Conservation (phyloP, 1,140 invertebrate species). For the Trialeurodes vaporariorum region DNA sequence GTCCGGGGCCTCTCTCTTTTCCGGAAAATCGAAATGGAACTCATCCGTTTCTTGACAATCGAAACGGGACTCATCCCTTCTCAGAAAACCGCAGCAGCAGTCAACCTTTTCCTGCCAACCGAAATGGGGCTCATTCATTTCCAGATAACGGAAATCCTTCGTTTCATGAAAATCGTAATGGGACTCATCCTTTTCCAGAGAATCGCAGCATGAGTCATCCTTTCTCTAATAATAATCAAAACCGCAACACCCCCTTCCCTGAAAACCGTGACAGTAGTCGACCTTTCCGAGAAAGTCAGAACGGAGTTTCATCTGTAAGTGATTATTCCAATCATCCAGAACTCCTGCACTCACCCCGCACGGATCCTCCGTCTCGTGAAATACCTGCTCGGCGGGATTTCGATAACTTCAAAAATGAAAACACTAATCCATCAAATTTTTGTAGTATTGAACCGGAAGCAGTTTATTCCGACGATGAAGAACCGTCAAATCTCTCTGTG, state of each 20-base stretch:
- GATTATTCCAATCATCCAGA: background rate
- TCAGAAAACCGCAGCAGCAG: background rate
- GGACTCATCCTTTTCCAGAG: background rate
- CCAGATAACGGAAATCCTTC: background rate
- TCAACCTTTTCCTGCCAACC: background rate
- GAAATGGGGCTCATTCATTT: background rate
- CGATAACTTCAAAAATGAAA: background rate
- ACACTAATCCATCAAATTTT: background rate
- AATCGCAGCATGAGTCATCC: background rate
- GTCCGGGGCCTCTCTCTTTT: background rate
- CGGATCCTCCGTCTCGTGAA: background rate
- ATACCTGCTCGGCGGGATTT: background rate
- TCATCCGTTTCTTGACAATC: background rate
- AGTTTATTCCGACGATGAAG: slow-evolving; percentile 14
- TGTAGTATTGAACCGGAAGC: slow-evolving; percentile 5
- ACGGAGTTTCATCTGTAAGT: background rate
- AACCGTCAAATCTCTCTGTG: background rate
- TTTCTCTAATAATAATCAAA: background rate
- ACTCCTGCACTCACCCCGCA: background rate
- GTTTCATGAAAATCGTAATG: background rate
- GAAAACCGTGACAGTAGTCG: background rate
- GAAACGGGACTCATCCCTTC: background rate
- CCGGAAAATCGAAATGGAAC: background rate
- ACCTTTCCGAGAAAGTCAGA: background rate
- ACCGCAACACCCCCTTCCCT: background rate